phyloP scores from a whole-genome alignment of 2,113 vertebrate genomes.

The Anoura caudifer region DNA sequence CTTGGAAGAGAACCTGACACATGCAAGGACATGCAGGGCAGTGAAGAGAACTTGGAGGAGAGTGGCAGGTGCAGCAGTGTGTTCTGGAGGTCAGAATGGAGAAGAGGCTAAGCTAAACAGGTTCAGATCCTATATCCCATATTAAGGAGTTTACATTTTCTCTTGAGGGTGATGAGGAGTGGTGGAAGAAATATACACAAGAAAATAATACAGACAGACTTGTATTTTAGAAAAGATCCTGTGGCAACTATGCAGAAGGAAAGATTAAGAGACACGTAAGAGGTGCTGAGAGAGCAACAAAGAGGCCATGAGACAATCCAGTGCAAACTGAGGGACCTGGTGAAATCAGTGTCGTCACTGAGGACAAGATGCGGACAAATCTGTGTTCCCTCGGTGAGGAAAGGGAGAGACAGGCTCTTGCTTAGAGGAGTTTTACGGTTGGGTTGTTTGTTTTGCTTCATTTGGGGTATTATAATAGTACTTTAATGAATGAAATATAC shows the following conservation, averaged over 20 bases:
- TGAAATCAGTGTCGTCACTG: too few relatives aligned
- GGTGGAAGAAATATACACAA: neutral
- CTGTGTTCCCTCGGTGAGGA: neutral
- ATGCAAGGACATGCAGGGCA: neutral
- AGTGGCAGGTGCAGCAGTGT: fast-evolving
- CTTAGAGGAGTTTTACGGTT: neutral
- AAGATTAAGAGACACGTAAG: neutral
- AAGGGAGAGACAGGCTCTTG: neutral
- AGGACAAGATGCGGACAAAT: neutral
- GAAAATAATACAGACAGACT: neutral
- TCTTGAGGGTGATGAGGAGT: neutral
- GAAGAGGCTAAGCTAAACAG: neutral
- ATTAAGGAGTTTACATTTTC: neutral
- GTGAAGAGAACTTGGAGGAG: neutral
- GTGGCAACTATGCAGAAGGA: neutral
- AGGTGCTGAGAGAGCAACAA: neutral
- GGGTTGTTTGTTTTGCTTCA: neutral
- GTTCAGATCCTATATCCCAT: neutral
- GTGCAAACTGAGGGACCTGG: neutral
- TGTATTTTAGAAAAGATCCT: neutral
- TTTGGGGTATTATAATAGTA: neutral
- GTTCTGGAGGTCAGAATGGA: neutral
- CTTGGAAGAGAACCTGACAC: neutral
- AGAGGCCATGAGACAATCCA: too few relatives aligned
- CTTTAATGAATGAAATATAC: neutral